Percentiles rank a stretch among this genome's conserved stretches.
Evolutionary conservation across 2,888 invertebrate genomes (phyloP).

Genomic region (Galeopsomyia nigrocyanea): DNA sequence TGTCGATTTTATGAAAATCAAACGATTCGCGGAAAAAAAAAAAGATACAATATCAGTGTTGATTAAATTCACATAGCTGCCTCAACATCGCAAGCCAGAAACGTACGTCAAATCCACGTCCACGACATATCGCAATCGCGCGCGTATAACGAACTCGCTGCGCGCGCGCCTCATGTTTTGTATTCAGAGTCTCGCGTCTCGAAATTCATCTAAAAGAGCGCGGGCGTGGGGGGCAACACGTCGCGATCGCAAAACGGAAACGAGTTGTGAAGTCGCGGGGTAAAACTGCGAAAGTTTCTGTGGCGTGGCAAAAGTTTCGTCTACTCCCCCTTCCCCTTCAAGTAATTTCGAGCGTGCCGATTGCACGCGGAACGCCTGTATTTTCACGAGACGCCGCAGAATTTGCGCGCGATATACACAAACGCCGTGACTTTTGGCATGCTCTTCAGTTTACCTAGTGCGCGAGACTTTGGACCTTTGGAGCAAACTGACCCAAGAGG

Average conservation of each 20-base stretch:
- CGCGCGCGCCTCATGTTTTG: background rate
- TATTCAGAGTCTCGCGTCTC: background rate
- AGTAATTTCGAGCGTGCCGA: conserved; percentile 45
- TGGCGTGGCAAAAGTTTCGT: conserved; percentile 26
- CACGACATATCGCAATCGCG: too few species aligned
- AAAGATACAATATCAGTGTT: too few species aligned
- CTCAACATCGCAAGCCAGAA: too few species aligned
- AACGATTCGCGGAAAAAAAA: too few species aligned
- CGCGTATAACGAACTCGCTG: background rate
- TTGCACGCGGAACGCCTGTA: conserved; percentile 24
- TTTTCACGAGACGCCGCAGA: conserved; percentile 17
- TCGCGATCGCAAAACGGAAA: conserved; percentile 35
- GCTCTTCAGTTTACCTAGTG: too few species aligned
- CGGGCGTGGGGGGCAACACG: background rate
- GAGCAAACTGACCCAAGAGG: too few species aligned
- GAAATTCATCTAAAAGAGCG: too few species aligned
- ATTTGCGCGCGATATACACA: conserved; percentile 8
- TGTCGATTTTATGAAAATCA: too few species aligned
- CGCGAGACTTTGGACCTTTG: too few species aligned
- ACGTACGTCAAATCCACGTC: too few species aligned
- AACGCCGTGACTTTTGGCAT: background rate
- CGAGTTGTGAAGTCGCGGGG: conserved; percentile 43
- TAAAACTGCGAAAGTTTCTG: conserved; percentile 41
- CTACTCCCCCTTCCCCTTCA: background rate
- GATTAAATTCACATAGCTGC: too few species aligned